These are phyloP conservation scores for Dryoscopus gambensis DNA, from an alignment of 2,113 vertebrate genomes.

Conservation along the genomic window DNA sequence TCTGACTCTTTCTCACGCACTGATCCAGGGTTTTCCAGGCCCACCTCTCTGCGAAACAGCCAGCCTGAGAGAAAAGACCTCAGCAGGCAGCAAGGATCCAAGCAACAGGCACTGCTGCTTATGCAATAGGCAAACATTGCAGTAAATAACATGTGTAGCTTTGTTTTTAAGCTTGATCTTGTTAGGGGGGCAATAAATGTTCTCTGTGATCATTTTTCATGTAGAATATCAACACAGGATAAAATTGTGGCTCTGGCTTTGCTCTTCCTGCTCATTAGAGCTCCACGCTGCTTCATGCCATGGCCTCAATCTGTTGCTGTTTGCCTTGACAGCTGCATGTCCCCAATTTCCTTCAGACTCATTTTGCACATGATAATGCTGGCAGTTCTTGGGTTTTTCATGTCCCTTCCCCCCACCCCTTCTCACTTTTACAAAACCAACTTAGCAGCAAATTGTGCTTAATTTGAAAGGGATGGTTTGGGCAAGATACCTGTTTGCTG, in stretches of 20 bases:
- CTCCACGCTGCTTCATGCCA: conserved; percentile 30
- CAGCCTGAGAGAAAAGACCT: background rate
- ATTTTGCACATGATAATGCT: background rate
- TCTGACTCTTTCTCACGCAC: background rate
- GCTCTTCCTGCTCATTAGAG: conserved; percentile 35
- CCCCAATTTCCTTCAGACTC: conserved; percentile 19
- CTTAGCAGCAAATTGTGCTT: background rate
- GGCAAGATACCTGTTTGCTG: conserved; percentile 44
- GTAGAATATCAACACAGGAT: conserved; percentile 57
- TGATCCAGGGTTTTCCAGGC: background rate
- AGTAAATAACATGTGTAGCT: conserved; percentile 53
- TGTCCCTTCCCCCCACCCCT: background rate
- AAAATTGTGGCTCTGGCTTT: conserved; percentile 52
- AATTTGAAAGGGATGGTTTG: conserved; percentile 7
- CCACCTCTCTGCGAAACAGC: background rate
- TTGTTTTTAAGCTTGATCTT: conserved; percentile 42
- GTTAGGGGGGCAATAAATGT: conserved; percentile 35
- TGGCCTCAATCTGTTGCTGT: conserved; percentile 41
- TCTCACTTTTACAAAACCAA: conserved; percentile 4
- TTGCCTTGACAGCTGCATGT: conserved; percentile 46
- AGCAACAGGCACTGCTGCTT: conserved; percentile 17
- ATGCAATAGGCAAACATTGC: conserved; percentile 3
- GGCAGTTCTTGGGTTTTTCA: background rate
- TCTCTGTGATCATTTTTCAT: conserved; percentile 55
- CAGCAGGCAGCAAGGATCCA: background rate